Conservation (phyloP, 2,797 vertebrate species). For the Podargus strigoides region DNA sequence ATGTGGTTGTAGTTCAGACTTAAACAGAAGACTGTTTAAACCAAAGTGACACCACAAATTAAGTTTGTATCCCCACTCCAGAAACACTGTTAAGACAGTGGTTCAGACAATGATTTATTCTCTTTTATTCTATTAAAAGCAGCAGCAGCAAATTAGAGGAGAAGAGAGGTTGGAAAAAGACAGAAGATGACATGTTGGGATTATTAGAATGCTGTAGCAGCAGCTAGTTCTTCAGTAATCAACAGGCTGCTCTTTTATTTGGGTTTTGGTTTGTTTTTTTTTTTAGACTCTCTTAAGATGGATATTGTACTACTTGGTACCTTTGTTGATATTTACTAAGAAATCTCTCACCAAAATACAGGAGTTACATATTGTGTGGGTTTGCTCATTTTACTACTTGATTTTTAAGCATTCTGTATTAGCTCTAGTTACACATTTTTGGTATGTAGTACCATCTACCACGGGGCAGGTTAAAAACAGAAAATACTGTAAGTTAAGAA, state of each 20-base stretch:
- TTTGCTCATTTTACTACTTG: neutral
- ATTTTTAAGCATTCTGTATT: neutral
- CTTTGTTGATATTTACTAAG: neutral
- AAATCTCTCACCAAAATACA: neutral
- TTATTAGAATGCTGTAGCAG: neutral
- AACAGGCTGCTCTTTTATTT: neutral
- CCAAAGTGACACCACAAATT: conserved; percentile 48
- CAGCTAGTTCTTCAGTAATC: conserved; percentile 23
- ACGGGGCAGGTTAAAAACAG: neutral
- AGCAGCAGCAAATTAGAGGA: conserved; percentile 31
- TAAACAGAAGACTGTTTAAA: conserved; percentile 49
- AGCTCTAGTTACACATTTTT: neutral
- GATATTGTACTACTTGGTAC: neutral
- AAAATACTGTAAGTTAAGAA: neutral
- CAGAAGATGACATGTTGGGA: conserved; percentile 15
- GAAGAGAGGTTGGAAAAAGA: conserved; percentile 11
- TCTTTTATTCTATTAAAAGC: conserved; percentile 55
- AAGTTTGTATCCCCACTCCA: conserved; percentile 8
- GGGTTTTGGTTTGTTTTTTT: neutral
- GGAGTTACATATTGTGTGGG: neutral
- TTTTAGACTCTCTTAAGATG: neutral
- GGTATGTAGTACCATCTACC: neutral
- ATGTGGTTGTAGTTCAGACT: conserved; percentile 27
- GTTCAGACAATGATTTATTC: conserved; percentile 48
- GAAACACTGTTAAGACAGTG: conserved; percentile 40